Evolutionary conservation across 2,113 vertebrate genomes (phyloP), one percentile per base, ranked within the genome.

Genomic region (Pluvianellus socialis): DNA sequence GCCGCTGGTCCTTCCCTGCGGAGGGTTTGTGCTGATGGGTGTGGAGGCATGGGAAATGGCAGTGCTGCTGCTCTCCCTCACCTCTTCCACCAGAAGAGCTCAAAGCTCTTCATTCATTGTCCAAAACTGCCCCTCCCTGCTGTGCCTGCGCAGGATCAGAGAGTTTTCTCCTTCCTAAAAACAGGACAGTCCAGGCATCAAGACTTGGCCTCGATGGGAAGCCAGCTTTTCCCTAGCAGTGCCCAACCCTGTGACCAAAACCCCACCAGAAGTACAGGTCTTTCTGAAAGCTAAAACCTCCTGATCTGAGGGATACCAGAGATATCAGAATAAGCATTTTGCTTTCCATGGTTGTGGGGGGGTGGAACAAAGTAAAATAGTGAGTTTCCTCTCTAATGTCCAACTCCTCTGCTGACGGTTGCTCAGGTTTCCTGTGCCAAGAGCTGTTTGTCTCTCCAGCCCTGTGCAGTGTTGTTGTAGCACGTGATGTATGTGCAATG

Each of bases 361-460:
- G 12, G 30, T n/a, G 35, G 15, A 74, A 28, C 11, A 65, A 72
- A 18, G 19, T 67, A 53, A 70, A 80, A 13, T 4, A 67, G 15
- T 26, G 26, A 38, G 12, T 80, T 68, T 85, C 10, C 22, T 76
- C n/a, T 52, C 32, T 70, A 66, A 27, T 55, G 23, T 10, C 47
- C 6, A 65, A 7, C 8, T 74, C 2, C 14, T 68, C 26, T 58
- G 24, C 53, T 71, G 55, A n/a, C 0, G 0, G 27, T 44, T 66
- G 40, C 42, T 73, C 21, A 33, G 53, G 28, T 68, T 85, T 86
- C 49, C 59, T 52, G 33, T 3, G 3, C n/a, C 18, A 70, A 49
- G 56, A 19, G 9, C 16, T 0, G 0, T 18, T 81, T 0, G 1
- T 30, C 14, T 59, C 33, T 32, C 50, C 61, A 56, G 56, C 58